These are phyloP conservation scores for Lepetodrilus schrolli DNA, from an alignment of 2,888 invertebrate genomes.

Conservation along the genomic window DNA sequence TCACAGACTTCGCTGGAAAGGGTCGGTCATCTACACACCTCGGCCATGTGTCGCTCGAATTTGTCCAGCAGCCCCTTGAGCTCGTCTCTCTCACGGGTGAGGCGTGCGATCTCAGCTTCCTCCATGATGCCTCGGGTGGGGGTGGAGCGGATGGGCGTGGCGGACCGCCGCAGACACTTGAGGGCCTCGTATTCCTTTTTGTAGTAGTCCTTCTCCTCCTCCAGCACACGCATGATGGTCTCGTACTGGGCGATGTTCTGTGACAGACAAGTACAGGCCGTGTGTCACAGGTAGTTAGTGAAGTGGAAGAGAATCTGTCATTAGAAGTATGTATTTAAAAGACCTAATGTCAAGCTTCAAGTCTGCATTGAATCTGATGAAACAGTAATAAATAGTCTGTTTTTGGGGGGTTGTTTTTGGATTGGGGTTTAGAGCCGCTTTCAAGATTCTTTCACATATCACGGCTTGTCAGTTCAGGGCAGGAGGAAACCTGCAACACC, in stretches of 20 bases:
- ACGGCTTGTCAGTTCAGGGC: too few species aligned
- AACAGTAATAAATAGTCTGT: too few species aligned
- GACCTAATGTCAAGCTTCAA: too few species aligned
- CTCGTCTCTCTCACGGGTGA: constrained; percentile 73
- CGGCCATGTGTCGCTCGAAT: constrained; percentile 75
- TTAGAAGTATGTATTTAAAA: too few species aligned
- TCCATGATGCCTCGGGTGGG: constrained; percentile 63
- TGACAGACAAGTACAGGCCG: too few species aligned
- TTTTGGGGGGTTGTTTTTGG: too few species aligned
- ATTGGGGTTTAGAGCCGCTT: too few species aligned
- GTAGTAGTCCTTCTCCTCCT: constrained; percentile 74
- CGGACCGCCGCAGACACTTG: constrained; percentile 62
- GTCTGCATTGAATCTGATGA: too few species aligned
- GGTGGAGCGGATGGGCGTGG: constrained; percentile 70
- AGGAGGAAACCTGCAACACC: too few species aligned
- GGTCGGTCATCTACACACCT: constrained; percentile 69
- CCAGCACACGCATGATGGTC: constrained; percentile 68
- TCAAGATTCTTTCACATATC: too few species aligned
- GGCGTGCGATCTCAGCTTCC: constrained; percentile 65
- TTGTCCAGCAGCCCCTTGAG: constrained; percentile 74
- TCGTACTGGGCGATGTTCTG: constrained; percentile 69
- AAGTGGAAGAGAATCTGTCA: background rate
- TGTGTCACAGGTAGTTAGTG: background rate
- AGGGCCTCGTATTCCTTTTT: constrained; percentile 71
- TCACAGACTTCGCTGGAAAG: too few species aligned